These are phyloP conservation scores for Apodemia duryi DNA, from an alignment of 2,888 invertebrate genomes.

Conservation along the genomic window DNA sequence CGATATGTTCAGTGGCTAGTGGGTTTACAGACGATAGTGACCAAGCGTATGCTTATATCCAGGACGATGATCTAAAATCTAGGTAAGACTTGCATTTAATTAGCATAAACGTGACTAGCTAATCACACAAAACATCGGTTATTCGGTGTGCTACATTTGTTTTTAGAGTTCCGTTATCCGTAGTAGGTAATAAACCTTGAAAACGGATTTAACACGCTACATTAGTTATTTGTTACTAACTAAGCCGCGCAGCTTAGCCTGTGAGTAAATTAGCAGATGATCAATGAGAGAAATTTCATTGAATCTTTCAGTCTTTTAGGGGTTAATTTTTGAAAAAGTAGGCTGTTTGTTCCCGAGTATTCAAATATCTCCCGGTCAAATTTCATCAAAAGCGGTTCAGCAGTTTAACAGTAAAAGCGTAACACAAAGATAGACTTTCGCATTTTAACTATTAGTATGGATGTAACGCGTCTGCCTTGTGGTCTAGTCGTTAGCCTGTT, in stretches of 20 bases:
- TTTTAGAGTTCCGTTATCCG: neutral
- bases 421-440: neutral
- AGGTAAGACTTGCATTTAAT: constrained; percentile 46
- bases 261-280: too few relatives aligned
- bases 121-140: neutral
- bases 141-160: neutral
- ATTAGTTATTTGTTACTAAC: too few relatives aligned
- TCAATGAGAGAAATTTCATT: too few relatives aligned
- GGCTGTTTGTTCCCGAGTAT: too few relatives aligned
- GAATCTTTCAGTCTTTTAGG: too few relatives aligned
- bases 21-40: constrained; percentile 64
- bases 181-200: too few relatives aligned
- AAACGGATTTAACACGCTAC: too few relatives aligned
- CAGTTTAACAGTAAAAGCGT: neutral
- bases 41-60: constrained; percentile 67
- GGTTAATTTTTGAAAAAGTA: too few relatives aligned
- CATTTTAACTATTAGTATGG: neutral
- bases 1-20: constrained; percentile 58
- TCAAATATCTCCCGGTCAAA: too few relatives aligned
- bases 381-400: neutral
- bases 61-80: constrained; percentile 71
- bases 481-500: neutral
- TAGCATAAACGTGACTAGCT: constrained; percentile 1
- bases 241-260: too few relatives aligned
- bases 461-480: neutral